Evolutionary conservation across 92 coral and sea anemone species (phyloP), one percentile per base, ranked within the genome.

Genomic region (Epizoanthus illoricatus): DNA sequence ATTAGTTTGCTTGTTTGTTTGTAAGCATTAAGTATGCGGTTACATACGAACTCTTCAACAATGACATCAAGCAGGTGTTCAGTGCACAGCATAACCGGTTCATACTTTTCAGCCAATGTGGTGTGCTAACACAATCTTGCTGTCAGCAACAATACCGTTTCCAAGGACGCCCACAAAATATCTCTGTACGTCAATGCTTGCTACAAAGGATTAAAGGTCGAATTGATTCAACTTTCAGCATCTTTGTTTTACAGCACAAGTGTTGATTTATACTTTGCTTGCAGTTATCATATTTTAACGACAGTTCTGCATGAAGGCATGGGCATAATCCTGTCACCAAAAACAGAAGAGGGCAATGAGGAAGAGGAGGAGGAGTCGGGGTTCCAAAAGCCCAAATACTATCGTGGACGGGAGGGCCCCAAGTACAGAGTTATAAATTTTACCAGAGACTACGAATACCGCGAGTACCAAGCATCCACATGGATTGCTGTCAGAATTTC

Each of bases 341-440:
- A 19, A 41, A 39, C 47, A 41, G 43, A 12, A 49, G 58, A n/a
- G 24, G 82, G 47, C 6, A 80, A 74, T 45, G 89, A 86, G 15
- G 93, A 90, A 9, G 92, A 71, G 19, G 89, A 81, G 21, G 87
- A 81, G 16, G 89, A 69, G 67, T 74, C 23, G 12, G 55, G 56
- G 4, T 93, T 90, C 80, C 87, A 78, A 10, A 93, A 91, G 54
- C 97, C 97, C 9, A 54, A 60, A 16, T 92, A 74, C 81, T 93
- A 93, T 75, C 90, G 97, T 3, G 86, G 83, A 21, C 92, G 97
- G 20, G 94, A 93, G 12, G 97, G 97, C 0, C 97, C 97, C 19
- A 93, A 85, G 73, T 93, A 87, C 75, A 82, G 87, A 3, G 85
- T 93, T 2, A 85, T 93, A 7, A 91, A 93, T 84, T 90, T 86